Evolutionary conservation across 1,140 invertebrate genomes (phyloP).

Genomic region (Pentalonia nigronervosa): DNA sequence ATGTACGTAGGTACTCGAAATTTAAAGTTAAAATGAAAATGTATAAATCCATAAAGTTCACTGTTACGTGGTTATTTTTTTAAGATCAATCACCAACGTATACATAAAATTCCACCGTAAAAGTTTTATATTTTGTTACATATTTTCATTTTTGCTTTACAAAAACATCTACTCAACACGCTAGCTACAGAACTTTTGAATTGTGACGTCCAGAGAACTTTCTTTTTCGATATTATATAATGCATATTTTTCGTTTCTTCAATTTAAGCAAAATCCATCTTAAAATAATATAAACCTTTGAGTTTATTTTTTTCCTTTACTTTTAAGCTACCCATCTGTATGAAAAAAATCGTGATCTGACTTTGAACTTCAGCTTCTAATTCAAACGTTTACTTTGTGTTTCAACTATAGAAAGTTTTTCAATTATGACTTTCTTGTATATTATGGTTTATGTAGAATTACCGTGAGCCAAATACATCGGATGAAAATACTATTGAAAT

Average conservation of each 20-base stretch:
- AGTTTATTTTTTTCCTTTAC: background rate
- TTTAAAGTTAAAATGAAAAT: slow-evolving; percentile 21
- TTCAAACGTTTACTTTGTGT: background rate
- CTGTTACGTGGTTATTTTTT: slow-evolving; percentile 26
- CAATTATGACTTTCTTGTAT: slow-evolving; percentile 12
- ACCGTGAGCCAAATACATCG: background rate
- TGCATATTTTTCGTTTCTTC: slow-evolving; percentile 20
- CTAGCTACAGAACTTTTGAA: slow-evolving; percentile 22
- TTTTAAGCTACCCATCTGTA: slow-evolving; percentile 14
- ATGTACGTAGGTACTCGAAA: background rate
- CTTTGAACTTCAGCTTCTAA: slow-evolving; percentile 26
- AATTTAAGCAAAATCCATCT: slow-evolving; percentile 22
- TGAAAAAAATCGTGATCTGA: slow-evolving; percentile 8
- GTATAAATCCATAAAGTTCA: background rate
- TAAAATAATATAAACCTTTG: slow-evolving; percentile 1
- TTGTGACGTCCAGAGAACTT: slow-evolving; percentile 26
- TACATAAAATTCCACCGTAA: background rate
- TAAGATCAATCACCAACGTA: background rate
- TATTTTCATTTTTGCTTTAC: slow-evolving; percentile 37
- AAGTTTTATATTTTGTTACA: slow-evolving; percentile 38
- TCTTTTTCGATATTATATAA: slow-evolving; percentile 28
- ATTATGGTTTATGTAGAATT: slow-evolving; percentile 10
- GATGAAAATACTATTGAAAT: background rate
- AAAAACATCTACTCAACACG: slow-evolving; percentile 14
- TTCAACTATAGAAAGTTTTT: slow-evolving; percentile 27